phyloP scores from a whole-genome alignment of 2,113 vertebrate species.

The Gallinago jamesoni region DNA sequence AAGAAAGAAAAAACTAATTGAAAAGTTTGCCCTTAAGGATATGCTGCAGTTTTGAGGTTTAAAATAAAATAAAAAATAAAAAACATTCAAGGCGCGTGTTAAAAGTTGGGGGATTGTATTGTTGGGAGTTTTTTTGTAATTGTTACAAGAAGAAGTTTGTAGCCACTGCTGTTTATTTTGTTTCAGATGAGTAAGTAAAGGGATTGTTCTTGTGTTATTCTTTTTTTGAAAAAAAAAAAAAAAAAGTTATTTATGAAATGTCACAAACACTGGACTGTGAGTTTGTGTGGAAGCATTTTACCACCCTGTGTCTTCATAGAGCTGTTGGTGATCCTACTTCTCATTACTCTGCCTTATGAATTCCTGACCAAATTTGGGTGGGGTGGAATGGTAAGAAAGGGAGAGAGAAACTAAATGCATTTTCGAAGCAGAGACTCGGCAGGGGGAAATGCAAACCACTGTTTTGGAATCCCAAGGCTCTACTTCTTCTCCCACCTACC shows the following conservation, averaged over 20 bases:
- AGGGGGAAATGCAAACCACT: slow-evolving; percentile 8
- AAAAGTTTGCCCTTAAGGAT: slow-evolving; percentile 89
- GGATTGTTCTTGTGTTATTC: slow-evolving; percentile 85
- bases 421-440: neutral
- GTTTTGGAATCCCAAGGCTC: slow-evolving; percentile 53
- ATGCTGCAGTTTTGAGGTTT: slow-evolving; percentile 87
- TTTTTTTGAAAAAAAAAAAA: slow-evolving; percentile 45
- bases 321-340: slow-evolving; percentile 77
- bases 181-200: slow-evolving; percentile 87
- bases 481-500: slow-evolving; percentile 45
- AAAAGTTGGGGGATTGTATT: slow-evolving; percentile 84
- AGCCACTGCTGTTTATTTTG: slow-evolving; percentile 88
- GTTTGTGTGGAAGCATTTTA: slow-evolving; percentile 82
- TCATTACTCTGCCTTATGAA: slow-evolving; percentile 69
- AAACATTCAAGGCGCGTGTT: slow-evolving; percentile 77
- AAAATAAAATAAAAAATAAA: slow-evolving; percentile 59
- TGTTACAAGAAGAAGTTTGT: slow-evolving; percentile 87
- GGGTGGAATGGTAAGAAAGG: neutral
- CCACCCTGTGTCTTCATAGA: slow-evolving; percentile 81
- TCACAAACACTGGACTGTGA: slow-evolving; percentile 88
- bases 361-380: slow-evolving; percentile 27
- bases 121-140: slow-evolving; percentile 86
- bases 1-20: slow-evolving; percentile 79
- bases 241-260: slow-evolving; percentile 86
- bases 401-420: neutral